Evolutionary conservation across 2,797 vertebrate species (phyloP).

Genomic region (Myotis findleyi): DNA sequence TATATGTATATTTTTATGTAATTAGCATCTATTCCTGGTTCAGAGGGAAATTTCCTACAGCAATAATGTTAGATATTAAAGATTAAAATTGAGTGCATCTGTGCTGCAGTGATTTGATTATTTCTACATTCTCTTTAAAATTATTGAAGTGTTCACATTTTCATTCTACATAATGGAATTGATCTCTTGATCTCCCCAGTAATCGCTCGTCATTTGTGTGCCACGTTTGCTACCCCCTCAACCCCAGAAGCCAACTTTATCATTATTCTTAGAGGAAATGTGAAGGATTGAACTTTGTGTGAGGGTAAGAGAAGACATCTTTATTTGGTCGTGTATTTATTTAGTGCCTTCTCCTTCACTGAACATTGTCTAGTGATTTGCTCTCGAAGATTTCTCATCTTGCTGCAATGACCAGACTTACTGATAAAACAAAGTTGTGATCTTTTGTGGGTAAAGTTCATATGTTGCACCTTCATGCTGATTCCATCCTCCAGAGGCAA

Average conservation of each 20-base stretch:
- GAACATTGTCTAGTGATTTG: neutral
- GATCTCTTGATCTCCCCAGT: neutral
- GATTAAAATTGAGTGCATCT: conserved; percentile 82
- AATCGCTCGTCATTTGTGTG: neutral
- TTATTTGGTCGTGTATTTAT: neutral
- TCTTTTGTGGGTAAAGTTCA: neutral
- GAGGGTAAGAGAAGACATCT: neutral
- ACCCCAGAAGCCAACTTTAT: neutral
- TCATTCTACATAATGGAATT: neutral
- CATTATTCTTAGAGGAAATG: neutral
- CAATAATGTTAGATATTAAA: conserved; percentile 86
- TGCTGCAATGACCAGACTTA: neutral
- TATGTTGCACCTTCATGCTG: neutral
- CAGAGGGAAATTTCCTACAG: conserved; percentile 81
- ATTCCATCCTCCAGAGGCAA: neutral
- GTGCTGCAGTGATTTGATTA: conserved; percentile 31
- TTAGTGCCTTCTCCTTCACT: neutral
- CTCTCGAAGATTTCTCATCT: neutral
- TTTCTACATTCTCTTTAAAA: conserved; percentile 74
- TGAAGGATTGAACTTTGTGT: neutral
- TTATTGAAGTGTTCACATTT: neutral
- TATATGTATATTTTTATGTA: conserved; percentile 89
- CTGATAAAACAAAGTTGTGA: neutral
- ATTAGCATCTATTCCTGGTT: conserved; percentile 86
- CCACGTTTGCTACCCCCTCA: neutral